Evolutionary conservation across 2,888 invertebrate species (phyloP).

Genomic region (Thymelicus acteon): DNA sequence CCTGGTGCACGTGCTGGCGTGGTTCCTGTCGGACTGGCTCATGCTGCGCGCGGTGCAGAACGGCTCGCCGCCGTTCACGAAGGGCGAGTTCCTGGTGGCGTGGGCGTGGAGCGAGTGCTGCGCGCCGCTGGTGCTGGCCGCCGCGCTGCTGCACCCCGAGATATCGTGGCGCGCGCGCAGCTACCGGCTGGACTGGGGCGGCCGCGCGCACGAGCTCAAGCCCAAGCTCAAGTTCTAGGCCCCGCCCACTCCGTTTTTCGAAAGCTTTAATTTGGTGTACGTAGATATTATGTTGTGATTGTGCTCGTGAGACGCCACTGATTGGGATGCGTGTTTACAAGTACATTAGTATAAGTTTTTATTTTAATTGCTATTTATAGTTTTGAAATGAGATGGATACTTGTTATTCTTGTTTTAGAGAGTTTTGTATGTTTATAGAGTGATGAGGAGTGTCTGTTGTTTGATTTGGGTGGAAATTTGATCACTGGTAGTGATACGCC

Average conservation of each 20-base stretch:
- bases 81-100: conserved; percentile 96
- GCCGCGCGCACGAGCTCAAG: conserved; percentile 94
- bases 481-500: conserved; percentile 47
- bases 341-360: conserved; percentile 66
- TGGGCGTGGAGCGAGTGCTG: conserved; percentile 97
- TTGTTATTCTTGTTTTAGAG: conserved; percentile 78
- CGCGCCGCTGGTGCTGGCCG: conserved; percentile 94
- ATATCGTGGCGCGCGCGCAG: conserved; percentile 97
- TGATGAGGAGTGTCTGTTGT: conserved; percentile 46
- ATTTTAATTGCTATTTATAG: conserved; percentile 66
- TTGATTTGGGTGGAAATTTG: conserved; percentile 46
- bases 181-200: conserved; percentile 98
- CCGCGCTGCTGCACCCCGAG: conserved; percentile 93
- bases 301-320: conserved; percentile 47
- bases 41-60: conserved; percentile 95
- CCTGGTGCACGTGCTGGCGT: conserved; percentile 95
- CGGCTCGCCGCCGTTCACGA: conserved; percentile 96
- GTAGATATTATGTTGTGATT: conserved; percentile 50
- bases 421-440: conserved; percentile 70
- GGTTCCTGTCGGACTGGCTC: conserved; percentile 98
- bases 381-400: conserved; percentile 59
- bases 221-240: conserved; percentile 88
- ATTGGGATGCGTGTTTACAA: conserved; percentile 56
- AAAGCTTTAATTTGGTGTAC: conserved; percentile 77
- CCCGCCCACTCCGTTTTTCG: conserved; percentile 52